A percentile compares a stretch with the other conserved stretches of the same genome.
These are phyloP conservation scores for Artemisiospiza belli DNA, from an alignment of 2,113 vertebrate species.

Conservation along the genomic window DNA sequence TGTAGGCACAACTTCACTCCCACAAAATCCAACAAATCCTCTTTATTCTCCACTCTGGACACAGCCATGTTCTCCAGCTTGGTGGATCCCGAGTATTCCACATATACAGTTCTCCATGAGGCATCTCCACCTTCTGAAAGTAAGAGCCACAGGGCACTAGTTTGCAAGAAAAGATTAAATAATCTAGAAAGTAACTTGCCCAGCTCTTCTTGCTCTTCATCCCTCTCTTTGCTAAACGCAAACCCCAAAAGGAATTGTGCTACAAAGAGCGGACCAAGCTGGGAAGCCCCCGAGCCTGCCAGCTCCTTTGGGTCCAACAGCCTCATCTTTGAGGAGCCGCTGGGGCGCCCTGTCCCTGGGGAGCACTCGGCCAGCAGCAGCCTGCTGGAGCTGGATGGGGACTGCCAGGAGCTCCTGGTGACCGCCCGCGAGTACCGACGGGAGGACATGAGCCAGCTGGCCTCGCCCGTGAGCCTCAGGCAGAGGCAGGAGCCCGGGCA, in stretches of 20 bases:
- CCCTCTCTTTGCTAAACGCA: conserved; percentile 42
- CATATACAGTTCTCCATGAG: conserved; percentile 77
- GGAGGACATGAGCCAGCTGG: conserved; percentile 49
- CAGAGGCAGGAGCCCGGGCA: background rate
- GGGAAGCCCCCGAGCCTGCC: background rate
- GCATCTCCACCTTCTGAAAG: conserved; percentile 70
- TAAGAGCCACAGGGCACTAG: conserved; percentile 52
- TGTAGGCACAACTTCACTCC: background rate
- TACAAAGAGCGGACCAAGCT: conserved; percentile 6
- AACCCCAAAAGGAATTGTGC: conserved; percentile 18
- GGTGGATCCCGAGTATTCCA: conserved; percentile 76
- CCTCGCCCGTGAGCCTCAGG: conserved; percentile 63
- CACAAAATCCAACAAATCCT: background rate
- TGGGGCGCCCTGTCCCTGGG: conserved; percentile 49
- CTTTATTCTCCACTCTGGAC: conserved; percentile 48
- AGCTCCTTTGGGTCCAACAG: conserved; percentile 18
- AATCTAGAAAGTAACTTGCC: background rate
- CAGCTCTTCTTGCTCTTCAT: conserved; percentile 41
- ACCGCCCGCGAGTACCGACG: conserved; percentile 14
- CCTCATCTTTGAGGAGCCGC: background rate
- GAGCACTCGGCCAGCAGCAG: conserved; percentile 74
- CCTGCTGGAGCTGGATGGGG: conserved; percentile 83
- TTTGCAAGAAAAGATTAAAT: conserved; percentile 29
- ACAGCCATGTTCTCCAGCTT: conserved; percentile 69
- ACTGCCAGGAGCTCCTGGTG: conserved; percentile 70